phyloP scores from a whole-genome alignment of 2,888 invertebrate genomes.

The Xestobium rufovillosum region DNA sequence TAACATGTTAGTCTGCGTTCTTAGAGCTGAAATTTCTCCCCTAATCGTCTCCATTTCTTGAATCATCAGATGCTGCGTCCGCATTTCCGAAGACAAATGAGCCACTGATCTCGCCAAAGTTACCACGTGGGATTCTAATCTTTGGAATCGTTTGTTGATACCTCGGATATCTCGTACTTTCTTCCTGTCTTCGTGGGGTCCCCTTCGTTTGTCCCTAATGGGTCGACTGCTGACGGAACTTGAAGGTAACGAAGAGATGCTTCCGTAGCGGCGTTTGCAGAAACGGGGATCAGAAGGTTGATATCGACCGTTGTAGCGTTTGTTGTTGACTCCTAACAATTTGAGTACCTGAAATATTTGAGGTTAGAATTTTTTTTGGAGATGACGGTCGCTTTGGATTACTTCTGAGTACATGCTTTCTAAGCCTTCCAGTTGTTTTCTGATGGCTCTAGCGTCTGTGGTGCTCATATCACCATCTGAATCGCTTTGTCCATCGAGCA shows the following conservation, averaged over 20 bases:
- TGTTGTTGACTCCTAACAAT: slow-evolving; percentile 53
- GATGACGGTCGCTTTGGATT: no score
- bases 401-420: slow-evolving; percentile 87
- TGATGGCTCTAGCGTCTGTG: slow-evolving; percentile 68
- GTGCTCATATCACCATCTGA: slow-evolving; percentile 71
- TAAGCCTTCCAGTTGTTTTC: slow-evolving; percentile 72
- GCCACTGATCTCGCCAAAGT: slow-evolving; percentile 85
- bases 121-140: slow-evolving; percentile 85
- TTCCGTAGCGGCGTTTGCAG: slow-evolving; percentile 60
- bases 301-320: slow-evolving; percentile 41
- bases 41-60: slow-evolving; percentile 85
- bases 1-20: slow-evolving; percentile 58
- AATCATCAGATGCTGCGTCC: slow-evolving; percentile 81
- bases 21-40: slow-evolving; percentile 69
- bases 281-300: slow-evolving; percentile 52
- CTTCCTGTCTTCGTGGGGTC: slow-evolving; percentile 63
- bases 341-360: slow-evolving; percentile 49
- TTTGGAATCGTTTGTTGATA: slow-evolving; percentile 79
- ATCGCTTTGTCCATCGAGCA: slow-evolving; percentile 59
- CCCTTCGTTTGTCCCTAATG: slow-evolving; percentile 59
- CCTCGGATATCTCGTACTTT: slow-evolving; percentile 64
- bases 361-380: no score
- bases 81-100: slow-evolving; percentile 84
- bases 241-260: slow-evolving; percentile 75
- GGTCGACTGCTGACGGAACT: slow-evolving; percentile 76